These are phyloP conservation scores for Brachionus rubens DNA, from an alignment of 1,140 invertebrate species.

Conservation along the genomic window DNA sequence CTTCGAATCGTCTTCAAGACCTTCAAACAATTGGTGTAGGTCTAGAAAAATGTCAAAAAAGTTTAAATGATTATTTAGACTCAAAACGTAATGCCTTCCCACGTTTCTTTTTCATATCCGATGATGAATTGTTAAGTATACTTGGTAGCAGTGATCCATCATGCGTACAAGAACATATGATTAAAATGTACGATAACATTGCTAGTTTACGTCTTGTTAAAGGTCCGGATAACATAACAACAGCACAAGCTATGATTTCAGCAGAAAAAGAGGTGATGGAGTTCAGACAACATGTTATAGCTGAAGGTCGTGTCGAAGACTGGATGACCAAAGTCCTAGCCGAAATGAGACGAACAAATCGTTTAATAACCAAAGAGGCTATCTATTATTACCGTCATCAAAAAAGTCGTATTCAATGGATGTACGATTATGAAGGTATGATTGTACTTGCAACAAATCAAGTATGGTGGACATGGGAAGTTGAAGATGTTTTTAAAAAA, in stretches of 20 bases:
- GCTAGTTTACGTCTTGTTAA: slow-evolving; percentile 68
- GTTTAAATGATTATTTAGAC: slow-evolving; percentile 80
- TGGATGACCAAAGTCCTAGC: slow-evolving; percentile 80
- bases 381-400: slow-evolving; percentile 73
- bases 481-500: slow-evolving; percentile 78
- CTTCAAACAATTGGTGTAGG: slow-evolving; percentile 70
- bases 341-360: slow-evolving; percentile 79
- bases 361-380: slow-evolving; percentile 79
- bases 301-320: slow-evolving; percentile 74
- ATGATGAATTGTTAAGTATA: slow-evolving; percentile 82
- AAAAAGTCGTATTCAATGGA: slow-evolving; percentile 70
- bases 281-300: slow-evolving; percentile 66
- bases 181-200: slow-evolving; percentile 91
- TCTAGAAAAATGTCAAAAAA: slow-evolving; percentile 83
- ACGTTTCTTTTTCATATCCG: slow-evolving; percentile 86
- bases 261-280: slow-evolving; percentile 81
- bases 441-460: slow-evolving; percentile 77
- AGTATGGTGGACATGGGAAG: slow-evolving; percentile 89
- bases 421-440: slow-evolving; percentile 82
- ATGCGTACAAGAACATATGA: slow-evolving; percentile 82
- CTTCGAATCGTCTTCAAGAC: slow-evolving; percentile 70
- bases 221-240: slow-evolving; percentile 65
- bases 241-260: slow-evolving; percentile 76
- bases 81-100: slow-evolving; percentile 79
- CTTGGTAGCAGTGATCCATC: slow-evolving; percentile 75